Base-by-base conservation (phyloP, 2,888 invertebrate genomes). In the Poecilobothrus nobilitatus region DNA sequence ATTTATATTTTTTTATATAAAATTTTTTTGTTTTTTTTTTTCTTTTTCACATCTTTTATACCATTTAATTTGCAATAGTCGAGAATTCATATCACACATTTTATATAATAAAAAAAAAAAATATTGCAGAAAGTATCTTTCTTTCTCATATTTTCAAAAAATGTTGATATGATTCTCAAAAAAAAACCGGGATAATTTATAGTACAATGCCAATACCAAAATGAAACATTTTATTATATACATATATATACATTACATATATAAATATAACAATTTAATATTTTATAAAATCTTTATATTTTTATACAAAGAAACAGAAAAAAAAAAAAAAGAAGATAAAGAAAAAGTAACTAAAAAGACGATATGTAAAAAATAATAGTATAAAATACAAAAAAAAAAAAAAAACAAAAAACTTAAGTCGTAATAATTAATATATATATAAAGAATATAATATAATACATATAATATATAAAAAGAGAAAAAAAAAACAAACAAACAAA, bases 151-250 rank as follows among this genome's bases (percentile, higher is more conserved):
- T 27, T 27, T 27, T 53, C 3, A 27, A n/a, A 18, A n/a, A 18
- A 53, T 53, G 53, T 18, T n/a, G 18, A 53, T n/a, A 5, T 53
- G 18, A 53, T 53, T 53, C 12, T 41, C 34, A 63, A 65, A 65
- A 74, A 75, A 74, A 77, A 77, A 81, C 81, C 82, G 81, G 82
- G 78, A 81, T 82, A 81, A 81, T 82, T 82, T 82, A 82, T 80
- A 82, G 82, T 82, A 82, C 82, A 82, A 82, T 78, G 79, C 75
- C 77, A 75, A 74, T 76, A 76, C 75, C 75, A 76, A 75, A 75
- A 74, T 71, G 70, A 70, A 76, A 67, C 71, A 71, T 64, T 70
- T 66, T 70, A 70, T 66, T 72, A 68, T 69, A 68, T 70, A 66
- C 68, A 71, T 72, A 74, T 73, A 72, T 73, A 76, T 76, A 67